Base-by-base conservation (phyloP, 2,113 vertebrate species). In the Meriones unguiculatus region DNA sequence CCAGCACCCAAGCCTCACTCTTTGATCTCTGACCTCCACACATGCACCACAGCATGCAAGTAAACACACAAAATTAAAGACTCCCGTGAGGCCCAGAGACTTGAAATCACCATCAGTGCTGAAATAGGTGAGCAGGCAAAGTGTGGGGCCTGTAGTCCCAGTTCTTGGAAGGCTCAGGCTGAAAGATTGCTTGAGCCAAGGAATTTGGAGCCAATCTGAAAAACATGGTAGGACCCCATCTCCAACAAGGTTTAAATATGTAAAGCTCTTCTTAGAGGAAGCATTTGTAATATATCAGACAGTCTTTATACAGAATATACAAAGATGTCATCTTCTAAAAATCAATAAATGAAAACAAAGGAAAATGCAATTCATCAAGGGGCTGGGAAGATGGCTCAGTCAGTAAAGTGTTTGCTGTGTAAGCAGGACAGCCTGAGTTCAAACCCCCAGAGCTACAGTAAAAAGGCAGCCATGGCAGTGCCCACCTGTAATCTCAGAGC, bases 181-280 rank as follows among this genome's bases (percentile, higher is more conserved):
- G 78, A 81, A 35, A 81, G 52, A 57, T 22, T 57, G 35, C 78
- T 35, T 57, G 18, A 7, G 5, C 17, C 32, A 32, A 57, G 30
- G 52, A 81, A 5, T 81, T 57, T n/a, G 20, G n/a, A 81, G 32
- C 52, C 32, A 57, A 57, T 57, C 81, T 75, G 70, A 41, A 9
- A 57, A 65, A 30, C 69, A 52, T 18, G 65, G 35, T 13, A 8
- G 25, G 41, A 65, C 20, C 69, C 9, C 13, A 64, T 92, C 65
- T 80, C 77, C 32, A 81, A n/a, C 32, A 35, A 80, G 30, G 54
- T 72, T 65, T 94, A 70, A 95, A 64, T 65, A 67, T 28, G n/a
- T 41, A n/a, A 90, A 78, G 20, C 30, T 92, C 41, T 89, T 24
- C 62, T 91, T 69, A 90, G 69, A 89, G 77, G 84, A 96, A 85